phyloP scores from a whole-genome alignment of 1,140 invertebrate species.

The Arion vulgaris region DNA sequence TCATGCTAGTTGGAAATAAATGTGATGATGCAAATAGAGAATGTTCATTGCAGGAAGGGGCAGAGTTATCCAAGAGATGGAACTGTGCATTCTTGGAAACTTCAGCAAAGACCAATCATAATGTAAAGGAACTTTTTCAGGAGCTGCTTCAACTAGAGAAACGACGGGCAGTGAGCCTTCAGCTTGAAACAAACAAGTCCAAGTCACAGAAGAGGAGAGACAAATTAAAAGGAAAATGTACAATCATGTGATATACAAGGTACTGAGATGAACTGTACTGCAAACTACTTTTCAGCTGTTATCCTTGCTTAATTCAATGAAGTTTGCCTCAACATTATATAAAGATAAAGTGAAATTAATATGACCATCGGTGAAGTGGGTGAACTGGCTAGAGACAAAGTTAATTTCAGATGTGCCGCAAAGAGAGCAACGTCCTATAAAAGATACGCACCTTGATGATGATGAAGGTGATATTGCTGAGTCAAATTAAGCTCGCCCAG shows the following conservation, averaged over 20 bases:
- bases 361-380: no score
- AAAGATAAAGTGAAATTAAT: not conserved
- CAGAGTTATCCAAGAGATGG: slow-evolving; percentile 90
- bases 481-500: no score
- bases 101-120: slow-evolving; percentile 98
- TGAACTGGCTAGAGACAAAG: no score
- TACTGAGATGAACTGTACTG: not conserved
- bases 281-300: not conserved
- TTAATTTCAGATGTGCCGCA: no score
- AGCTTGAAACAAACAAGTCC: slow-evolving; percentile 87
- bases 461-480: no score
- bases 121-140: slow-evolving; percentile 91
- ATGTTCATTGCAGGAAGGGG: slow-evolving; percentile 80
- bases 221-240: slow-evolving; percentile 76
- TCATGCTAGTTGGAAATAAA: slow-evolving; percentile 74
- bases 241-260: slow-evolving; percentile 62
- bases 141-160: slow-evolving; percentile 95
- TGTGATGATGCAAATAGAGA: slow-evolving; percentile 93
- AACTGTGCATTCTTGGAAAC: slow-evolving; percentile 98
- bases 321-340: not conserved
- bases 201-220: slow-evolving; percentile 74
- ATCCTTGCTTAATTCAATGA: not conserved
- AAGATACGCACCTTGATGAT: no score
- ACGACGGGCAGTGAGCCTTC: slow-evolving; percentile 93
- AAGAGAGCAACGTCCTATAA: no score